Percentiles rank a stretch among this genome's conserved stretches.
Conservation (phyloP, 2,113 vertebrate species). For the Peromyscus polionotus region DNA sequence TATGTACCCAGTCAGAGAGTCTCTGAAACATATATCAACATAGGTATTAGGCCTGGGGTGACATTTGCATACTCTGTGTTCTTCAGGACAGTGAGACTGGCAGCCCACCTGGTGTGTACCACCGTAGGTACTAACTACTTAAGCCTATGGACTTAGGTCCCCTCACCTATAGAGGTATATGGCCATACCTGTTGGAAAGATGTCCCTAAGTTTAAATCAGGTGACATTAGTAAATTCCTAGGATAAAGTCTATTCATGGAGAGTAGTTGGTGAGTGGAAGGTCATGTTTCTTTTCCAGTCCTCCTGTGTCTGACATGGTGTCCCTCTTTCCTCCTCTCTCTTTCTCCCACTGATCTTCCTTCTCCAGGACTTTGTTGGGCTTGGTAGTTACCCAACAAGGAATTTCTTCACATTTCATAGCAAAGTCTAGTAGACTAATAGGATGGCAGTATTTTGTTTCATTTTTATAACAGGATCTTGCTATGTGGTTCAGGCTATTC, state of each 20-base stretch:
- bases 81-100: accelerated
- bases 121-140: neutral
- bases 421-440: neutral
- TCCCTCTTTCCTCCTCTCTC: accelerated
- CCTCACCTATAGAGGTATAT: neutral
- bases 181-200: neutral
- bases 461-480: neutral
- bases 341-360: neutral
- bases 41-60: accelerated
- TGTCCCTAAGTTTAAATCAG: too few species aligned
- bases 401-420: neutral
- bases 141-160: neutral
- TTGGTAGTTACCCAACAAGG: neutral
- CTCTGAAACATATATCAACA: accelerated
- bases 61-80: accelerated
- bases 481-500: neutral
- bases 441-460: neutral
- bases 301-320: accelerated
- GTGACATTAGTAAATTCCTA: accelerated
- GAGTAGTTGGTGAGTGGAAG: neutral
- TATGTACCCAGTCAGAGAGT: accelerated
- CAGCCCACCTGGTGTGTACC: accelerated
- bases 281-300: neutral
- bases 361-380: accelerated
- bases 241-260: accelerated